phyloP scores from a whole-genome alignment of 2,113 vertebrate genomes.

The Macquaria australasica region DNA sequence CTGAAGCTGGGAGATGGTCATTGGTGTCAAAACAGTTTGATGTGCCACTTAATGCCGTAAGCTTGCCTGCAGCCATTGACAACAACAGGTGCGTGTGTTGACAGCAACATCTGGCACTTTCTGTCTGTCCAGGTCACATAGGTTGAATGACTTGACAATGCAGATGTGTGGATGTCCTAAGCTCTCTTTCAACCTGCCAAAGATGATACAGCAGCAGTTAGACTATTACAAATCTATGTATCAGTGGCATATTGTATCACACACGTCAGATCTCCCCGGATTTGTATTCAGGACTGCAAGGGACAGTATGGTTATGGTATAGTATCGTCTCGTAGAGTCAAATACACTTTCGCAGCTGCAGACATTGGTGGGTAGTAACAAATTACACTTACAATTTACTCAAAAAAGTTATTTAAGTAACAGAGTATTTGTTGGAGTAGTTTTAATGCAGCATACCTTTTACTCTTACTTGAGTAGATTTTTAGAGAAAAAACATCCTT shows the following conservation, averaged over 20 bases:
- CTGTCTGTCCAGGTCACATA: conserved; percentile 31
- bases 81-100: conserved; percentile 48
- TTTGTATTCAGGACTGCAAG: neutral
- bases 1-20: conserved; percentile 40
- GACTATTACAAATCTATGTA: neutral
- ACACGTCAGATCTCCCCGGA: neutral
- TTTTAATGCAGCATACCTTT: too few species aligned
- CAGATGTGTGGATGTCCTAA: neutral
- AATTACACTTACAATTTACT: neutral
- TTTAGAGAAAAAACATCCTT: too few species aligned
- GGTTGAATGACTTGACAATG: conserved; percentile 32
- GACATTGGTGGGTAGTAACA: neutral
- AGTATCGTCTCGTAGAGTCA: neutral
- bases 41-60: conserved; percentile 36
- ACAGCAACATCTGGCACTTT: conserved; percentile 50
- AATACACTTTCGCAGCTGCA: neutral
- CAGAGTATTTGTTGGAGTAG: too few species aligned
- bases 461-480: too few species aligned
- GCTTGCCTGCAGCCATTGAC: conserved; percentile 48
- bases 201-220: neutral
- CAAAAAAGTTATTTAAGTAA: neutral
- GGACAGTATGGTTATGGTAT: neutral
- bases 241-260: neutral
- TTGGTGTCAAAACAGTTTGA: conserved; percentile 42
- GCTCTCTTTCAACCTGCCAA: conserved; percentile 2